Base-by-base conservation (phyloP, 1,140 invertebrate genomes). In the Bombus difficillimus region DNA sequence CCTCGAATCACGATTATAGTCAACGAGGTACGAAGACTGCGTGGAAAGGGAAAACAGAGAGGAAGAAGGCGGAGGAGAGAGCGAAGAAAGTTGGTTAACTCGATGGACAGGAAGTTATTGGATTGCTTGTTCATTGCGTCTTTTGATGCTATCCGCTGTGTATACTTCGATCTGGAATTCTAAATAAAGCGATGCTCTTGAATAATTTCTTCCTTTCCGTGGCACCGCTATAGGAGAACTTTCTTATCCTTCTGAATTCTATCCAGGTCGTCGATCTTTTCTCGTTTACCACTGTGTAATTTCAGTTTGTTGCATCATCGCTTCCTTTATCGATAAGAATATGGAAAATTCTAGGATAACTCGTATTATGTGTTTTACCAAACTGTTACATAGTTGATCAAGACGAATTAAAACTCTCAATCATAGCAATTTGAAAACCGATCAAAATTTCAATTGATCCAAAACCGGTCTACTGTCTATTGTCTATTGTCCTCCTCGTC, bases 81-180 rank as follows among this genome's bases (percentile, higher is more conserved):
- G 43, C 34, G 41, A 41, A 32, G 73, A 69, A 78, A 41, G 43
- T 69, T 78, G 43, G n/a, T 74, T 64, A 53, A 83, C 57, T 83
- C 81, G 59, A 75, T 43, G 71, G 37, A 28, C 71, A 28, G 72
- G 41, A 62, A 73, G 81, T 75, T 82, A 82, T 82, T 39, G 57
- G 73, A 82, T 75, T 32, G 39, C 57, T 53, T n/a, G 80, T 66
- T 76, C 81, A 18, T 28, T 28, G 25, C 25, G 12, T 64, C 71
- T 59, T 41, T 62, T 39, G n/a, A 64, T 82, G 57, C 71, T 28
- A 22, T 32, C n/a, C 25, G 10, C 34, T 10, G 53, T 39, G n/a
- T 25, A 74, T 32, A 9, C 22, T 75, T 75, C 47, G 64, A 53
- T 53, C 64, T 13, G 18, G n/a, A 34, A 59, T 37, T 79, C 59